Evolutionary conservation across 1,140 invertebrate genomes (phyloP).

Genomic region (Neodiprion pinetum): DNA sequence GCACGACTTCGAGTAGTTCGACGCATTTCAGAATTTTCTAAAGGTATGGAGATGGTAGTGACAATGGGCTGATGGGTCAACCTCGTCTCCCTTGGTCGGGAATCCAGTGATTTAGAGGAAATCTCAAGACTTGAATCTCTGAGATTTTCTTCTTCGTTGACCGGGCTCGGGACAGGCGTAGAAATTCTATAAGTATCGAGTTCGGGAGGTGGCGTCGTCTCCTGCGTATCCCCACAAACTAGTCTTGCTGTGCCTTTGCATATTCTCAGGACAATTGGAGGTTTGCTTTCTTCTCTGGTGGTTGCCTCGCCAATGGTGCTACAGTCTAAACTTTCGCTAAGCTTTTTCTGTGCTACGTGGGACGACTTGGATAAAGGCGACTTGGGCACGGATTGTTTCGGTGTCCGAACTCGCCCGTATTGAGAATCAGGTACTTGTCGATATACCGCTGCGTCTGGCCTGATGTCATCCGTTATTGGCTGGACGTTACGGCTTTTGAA

Average conservation of each 20-base stretch:
- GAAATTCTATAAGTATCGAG: constrained; percentile 51
- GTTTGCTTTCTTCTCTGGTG: constrained; percentile 62
- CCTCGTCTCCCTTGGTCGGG: constrained; percentile 30
- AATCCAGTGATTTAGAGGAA: constrained; percentile 30
- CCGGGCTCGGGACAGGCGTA: constrained; percentile 41
- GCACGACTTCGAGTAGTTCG: constrained; percentile 56
- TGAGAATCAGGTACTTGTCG: constrained; percentile 56
- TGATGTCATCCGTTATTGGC: constrained; percentile 53
- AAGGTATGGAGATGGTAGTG: constrained; percentile 51
- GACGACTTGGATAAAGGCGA: constrained; percentile 28
- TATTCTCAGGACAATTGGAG: constrained; percentile 74
- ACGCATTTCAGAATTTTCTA: constrained; percentile 54
- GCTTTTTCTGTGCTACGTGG: constrained; percentile 37
- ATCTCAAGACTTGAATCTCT: constrained; percentile 36
- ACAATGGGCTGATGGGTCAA: constrained; percentile 39
- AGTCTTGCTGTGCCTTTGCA: constrained; percentile 69
- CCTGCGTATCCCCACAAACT: constrained; percentile 52
- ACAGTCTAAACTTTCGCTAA: constrained; percentile 35
- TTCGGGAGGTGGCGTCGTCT: constrained; percentile 38
- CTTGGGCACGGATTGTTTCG: constrained; percentile 34
- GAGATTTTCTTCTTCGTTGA: constrained; percentile 43
- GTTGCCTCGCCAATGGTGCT: constrained; percentile 30
- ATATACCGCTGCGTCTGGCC: constrained; percentile 62
- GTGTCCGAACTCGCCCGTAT: constrained; percentile 41
- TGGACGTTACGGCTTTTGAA: constrained; percentile 85